A percentile compares a stretch with the other conserved stretches of the same genome.
These are phyloP conservation scores for Condylura cristata DNA, from an alignment of 2,113 vertebrate species.

Conservation along the genomic window DNA sequence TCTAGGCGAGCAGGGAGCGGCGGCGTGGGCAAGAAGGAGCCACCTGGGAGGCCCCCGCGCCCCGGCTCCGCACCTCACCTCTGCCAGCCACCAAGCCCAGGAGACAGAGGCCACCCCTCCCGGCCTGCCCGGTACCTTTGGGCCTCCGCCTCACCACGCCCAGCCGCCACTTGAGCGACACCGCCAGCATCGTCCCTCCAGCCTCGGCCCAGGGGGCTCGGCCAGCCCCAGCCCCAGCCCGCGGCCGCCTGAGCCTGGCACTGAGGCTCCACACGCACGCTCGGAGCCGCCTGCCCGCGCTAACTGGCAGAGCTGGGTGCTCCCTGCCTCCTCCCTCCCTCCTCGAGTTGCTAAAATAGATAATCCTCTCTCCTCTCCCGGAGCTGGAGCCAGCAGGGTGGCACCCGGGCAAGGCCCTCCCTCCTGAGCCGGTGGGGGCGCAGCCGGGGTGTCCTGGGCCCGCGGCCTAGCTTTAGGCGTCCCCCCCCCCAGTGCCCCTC, in stretches of 20 bases:
- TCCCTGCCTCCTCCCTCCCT: conserved; percentile 59
- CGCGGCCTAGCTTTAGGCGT: not conserved
- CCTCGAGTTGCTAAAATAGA: conserved; percentile 75
- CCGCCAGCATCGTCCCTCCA: conserved; percentile 88
- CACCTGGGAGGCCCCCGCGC: not conserved
- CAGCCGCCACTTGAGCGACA: conserved; percentile 92
- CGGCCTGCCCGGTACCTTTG: conserved; percentile 86
- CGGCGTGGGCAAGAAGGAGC: not conserved
- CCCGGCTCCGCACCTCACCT: too few relatives aligned
- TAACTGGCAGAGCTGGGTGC: conserved; percentile 53
- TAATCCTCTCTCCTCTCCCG: conserved; percentile 68
- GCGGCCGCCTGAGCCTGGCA: not conserved
- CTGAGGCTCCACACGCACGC: not conserved
- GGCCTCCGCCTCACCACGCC: conserved; percentile 90
- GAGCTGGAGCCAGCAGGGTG: conserved; percentile 47
- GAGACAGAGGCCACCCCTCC: not conserved
- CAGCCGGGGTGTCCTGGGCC: not conserved
- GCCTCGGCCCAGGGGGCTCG: conserved; percentile 1
- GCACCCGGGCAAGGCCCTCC: not conserved
- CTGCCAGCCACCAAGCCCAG: not conserved
- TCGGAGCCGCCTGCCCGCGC: conserved; percentile 8
- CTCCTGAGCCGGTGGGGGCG: not conserved
- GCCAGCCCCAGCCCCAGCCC: conserved; percentile 61
- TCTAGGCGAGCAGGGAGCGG: not conserved
- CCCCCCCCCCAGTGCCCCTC: not conserved